Evolutionary conservation across 2,797 vertebrate species (phyloP).

Genomic region (Pteronotus mesoamericanus): DNA sequence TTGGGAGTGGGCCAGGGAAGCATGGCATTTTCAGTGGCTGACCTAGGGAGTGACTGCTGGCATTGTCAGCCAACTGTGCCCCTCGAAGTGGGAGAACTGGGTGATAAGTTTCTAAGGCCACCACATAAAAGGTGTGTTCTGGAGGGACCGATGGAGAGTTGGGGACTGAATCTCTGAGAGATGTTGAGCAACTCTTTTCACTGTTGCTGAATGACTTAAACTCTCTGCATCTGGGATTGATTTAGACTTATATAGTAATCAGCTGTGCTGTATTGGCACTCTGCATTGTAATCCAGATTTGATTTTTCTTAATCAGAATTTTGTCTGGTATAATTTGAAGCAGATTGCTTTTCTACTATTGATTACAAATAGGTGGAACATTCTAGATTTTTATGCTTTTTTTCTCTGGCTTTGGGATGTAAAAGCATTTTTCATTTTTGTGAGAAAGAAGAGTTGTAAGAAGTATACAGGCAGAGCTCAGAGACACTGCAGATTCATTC

Average conservation of each 20-base stretch:
- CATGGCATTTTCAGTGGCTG: neutral
- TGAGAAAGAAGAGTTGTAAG: neutral
- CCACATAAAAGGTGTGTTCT: fast-evolving
- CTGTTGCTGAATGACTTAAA: neutral
- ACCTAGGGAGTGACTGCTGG: neutral
- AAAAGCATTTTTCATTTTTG: neutral
- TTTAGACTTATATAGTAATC: neutral
- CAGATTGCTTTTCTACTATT: neutral
- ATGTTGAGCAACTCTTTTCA: neutral
- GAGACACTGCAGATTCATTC: neutral
- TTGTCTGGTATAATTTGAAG: neutral
- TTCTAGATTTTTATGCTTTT: neutral
- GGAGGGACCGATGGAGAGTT: neutral
- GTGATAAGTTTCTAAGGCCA: neutral
- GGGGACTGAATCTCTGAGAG: neutral
- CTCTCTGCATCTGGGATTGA: neutral
- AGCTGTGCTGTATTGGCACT: neutral
- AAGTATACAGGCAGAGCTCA: neutral
- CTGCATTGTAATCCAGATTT: neutral
- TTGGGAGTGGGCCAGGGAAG: neutral
- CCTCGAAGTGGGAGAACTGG: neutral
- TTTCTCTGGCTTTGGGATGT: neutral
- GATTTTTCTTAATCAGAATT: neutral
- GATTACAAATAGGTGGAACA: neutral
- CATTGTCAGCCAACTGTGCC: fast-evolving